phyloP scores from a whole-genome alignment of 1,140 invertebrate genomes.

The Onthophagus taurus region DNA sequence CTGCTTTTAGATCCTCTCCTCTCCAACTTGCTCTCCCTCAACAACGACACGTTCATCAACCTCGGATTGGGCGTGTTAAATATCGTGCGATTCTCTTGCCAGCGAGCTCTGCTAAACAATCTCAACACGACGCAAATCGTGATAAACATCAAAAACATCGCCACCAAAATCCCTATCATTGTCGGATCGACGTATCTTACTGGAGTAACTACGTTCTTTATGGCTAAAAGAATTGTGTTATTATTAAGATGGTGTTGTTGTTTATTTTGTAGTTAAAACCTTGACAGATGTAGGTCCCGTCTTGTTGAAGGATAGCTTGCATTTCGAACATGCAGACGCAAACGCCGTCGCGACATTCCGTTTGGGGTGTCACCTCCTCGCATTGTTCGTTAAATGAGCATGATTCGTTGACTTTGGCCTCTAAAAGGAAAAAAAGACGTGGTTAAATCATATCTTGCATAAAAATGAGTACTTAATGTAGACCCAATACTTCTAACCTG shows the following conservation, averaged over 20 bases:
- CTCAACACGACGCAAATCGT: constrained; percentile 88
- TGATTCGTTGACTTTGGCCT: constrained; percentile 63
- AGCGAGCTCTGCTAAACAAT: constrained; percentile 86
- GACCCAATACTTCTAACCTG: too few relatives aligned
- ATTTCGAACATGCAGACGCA: constrained; percentile 71
- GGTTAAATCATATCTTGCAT: too few relatives aligned
- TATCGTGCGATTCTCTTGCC: constrained; percentile 84
- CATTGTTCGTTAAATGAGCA: constrained; percentile 77
- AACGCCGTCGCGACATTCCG: constrained; percentile 64
- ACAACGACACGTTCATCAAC: constrained; percentile 76
- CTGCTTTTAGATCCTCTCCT: constrained; percentile 68
- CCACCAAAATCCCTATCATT: constrained; percentile 83
- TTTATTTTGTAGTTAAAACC: constrained; percentile 40
- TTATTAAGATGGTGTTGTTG: background rate
- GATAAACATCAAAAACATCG: constrained; percentile 87
- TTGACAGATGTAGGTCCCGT: constrained; percentile 59
- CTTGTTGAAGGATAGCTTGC: constrained; percentile 51
- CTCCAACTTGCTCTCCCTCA: constrained; percentile 72
- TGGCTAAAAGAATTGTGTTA: constrained; percentile 29
- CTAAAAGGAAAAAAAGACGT: constrained; percentile 43
- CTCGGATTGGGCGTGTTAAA: constrained; percentile 91
- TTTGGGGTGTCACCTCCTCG: constrained; percentile 54
- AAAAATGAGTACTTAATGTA: too few relatives aligned
- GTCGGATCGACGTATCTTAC: constrained; percentile 67
- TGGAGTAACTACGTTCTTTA: constrained; percentile 38